Evolutionary conservation across 2,113 vertebrate genomes (phyloP), one percentile per base, ranked within the genome.

Genomic region (Alethe castanea): DNA sequence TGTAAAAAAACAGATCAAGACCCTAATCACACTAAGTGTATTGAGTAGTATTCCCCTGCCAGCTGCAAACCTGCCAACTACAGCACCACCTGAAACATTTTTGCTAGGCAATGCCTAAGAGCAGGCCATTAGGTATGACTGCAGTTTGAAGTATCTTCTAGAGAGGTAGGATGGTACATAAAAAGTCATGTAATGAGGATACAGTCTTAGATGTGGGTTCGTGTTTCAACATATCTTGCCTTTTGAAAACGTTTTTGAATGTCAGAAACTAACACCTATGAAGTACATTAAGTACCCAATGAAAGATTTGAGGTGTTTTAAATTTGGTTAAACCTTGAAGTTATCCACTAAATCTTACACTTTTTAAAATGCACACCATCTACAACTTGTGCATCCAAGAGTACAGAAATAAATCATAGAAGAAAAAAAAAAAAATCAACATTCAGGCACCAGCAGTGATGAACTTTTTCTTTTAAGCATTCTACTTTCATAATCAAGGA

Each of bases 11-110:
- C 40, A 87, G 38, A 84, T 36, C 38, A 45, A 87, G 31, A 90
- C 15, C 16, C 33, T 29, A 48, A 14, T 45, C 22, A 64, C 1
- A 1, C 12, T 14, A 77, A 53, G 17, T 0, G 0, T 19, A 61
- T 5, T 1, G 1, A 66, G 31, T 18, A 35, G 4, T 80, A 24
- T 61, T 19, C 18, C 28, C 25, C 25, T 28, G 42, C 2, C 38
- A 42, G 50, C 44, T 88, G 52, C 73, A 76, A 76, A 60, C 7
- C 31, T 56, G 47, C 23, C 53, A 81, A 26, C 50, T 65, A 74
- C 40, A 89, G 29, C 33, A 82, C 4, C 14, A 48, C 45, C 31
- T n/a, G 45, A 88, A 74, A 40, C n/a, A 52, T 12, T 70, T 74
- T 14, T 42, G 31, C n/a, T 14, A 79, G 20, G 36, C 44, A 82